Evolutionary conservation across 2,888 invertebrate species (phyloP), one percentile per base, ranked within the genome.

Genomic region (Galerucella nymphaeae): DNA sequence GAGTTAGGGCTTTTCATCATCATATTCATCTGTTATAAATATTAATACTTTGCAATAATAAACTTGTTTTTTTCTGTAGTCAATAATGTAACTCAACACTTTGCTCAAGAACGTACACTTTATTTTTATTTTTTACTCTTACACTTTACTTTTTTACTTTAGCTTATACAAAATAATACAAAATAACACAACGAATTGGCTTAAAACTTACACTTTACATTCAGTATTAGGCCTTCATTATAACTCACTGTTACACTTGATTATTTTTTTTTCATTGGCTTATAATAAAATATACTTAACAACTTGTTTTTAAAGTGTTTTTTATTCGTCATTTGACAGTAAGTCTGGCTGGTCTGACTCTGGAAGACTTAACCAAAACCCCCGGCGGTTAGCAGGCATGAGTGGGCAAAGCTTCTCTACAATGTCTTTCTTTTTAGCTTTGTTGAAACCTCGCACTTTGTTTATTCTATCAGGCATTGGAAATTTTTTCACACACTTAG

Each of bases 371-470:
- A 8, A 14, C 53, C 53, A 53, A 53, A 53, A 53, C 13, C 13
- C 53, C n/a, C 53, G n/a, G 16, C 42, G 42, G 42, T 42, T 42
- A n/a, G 48, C 5, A 5, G n/a, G 48, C 48, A 48, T 48, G 42
- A 48, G 48, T 10, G 48, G 48, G n/a, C 48, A 48, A 10, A 48
- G 16, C 13, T 48, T 48, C 5, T 48, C 48, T 13, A 48, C 5
- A n/a, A 48, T 13, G 11, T 57, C 23, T 23, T 57, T 57, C 14
- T 57, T 23, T 20, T 57, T 57, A 18, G 57, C 57, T 57, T 57
- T 57, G 16, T 57, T 23, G 57, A 23, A 57, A 13, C 57, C 57
- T 20, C 57, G 18, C 8, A 57, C 1, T 57, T 18, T 57, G 20
- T 20, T 20, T 13, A 57, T 20, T 20, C 13, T 57, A 18, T 57